phyloP scores from a whole-genome alignment of 2,113 vertebrate genomes.

The Pygoscelis antarcticus region DNA sequence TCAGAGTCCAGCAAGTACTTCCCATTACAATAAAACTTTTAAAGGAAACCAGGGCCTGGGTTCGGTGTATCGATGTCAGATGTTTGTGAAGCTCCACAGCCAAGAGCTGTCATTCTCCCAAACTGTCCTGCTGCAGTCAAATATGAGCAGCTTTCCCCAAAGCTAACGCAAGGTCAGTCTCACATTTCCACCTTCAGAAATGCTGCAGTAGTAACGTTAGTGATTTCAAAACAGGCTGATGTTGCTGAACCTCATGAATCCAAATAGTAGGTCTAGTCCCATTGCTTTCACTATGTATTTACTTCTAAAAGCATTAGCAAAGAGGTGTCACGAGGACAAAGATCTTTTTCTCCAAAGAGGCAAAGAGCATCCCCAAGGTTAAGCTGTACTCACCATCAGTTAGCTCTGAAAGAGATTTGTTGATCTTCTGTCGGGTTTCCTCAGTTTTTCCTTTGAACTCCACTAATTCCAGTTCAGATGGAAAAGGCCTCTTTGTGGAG shows the following conservation, averaged over 20 bases:
- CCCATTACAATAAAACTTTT: neutral
- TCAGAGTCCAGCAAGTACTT: neutral
- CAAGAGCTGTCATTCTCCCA: neutral
- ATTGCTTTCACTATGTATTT: neutral
- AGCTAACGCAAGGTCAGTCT: neutral
- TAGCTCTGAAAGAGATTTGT: conserved; percentile 78
- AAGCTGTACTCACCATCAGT: conserved; percentile 72
- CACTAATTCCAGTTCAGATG: conserved; percentile 77
- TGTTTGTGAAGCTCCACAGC: neutral
- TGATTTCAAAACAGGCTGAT: neutral
- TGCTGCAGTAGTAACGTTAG: neutral
- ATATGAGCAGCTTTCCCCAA: neutral
- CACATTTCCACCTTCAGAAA: neutral
- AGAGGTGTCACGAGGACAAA: neutral
- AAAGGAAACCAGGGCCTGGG: neutral
- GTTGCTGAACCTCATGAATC: neutral
- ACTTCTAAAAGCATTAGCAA: neutral
- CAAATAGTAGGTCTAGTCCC: neutral
- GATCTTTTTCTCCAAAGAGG: neutral
- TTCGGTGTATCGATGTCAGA: fast-evolving
- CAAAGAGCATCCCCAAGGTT: neutral
- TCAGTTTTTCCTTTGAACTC: conserved; percentile 80
- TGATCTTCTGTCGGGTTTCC: conserved; percentile 78
- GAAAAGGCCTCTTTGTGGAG: conserved; percentile 80
- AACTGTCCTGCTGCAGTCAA: neutral